Evolutionary conservation across 2,797 vertebrate genomes (phyloP), one percentile per base, ranked within the genome.

Genomic region (Muscicapa comitata): DNA sequence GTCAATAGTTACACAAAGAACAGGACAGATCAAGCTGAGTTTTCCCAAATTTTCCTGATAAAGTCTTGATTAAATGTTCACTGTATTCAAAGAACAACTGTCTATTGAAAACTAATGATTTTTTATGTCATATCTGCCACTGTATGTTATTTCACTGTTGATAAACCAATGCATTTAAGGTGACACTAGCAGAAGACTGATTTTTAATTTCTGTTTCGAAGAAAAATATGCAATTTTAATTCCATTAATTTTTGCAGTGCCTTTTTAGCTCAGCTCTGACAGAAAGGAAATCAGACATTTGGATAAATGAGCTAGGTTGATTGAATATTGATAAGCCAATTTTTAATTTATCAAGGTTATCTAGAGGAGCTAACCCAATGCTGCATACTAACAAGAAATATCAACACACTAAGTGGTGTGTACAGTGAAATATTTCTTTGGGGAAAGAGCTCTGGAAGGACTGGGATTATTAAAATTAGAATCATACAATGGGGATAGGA

Each of bases 341-440:
- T 96, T 95, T 96, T 96, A 95, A 97, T 97, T 96, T 95, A 97
- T 96, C 94, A 96, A 96, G 96, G 94, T 96, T 96, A 95, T 87
- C 78, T 74, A 62, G 81, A 94, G 86, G 89, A 95, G 71, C 62
- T 75, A 53, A 58, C 75, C 37, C 9, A 13, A 87, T 0, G 0
- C 58, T 47, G 93, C 89, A 96, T 85, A 59, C 78, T 94, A 95
- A 94, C 86, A 94, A 94, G 92, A 90, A 94, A 73, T 72, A 73
- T 61, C 85, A 93, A 61, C 72, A 84, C 35, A 17, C 31, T 75
- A 77, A 96, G 54, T 29, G 74, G 70, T 83, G 51, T 75, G 57
- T 38, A 70, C 58, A 92, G 91, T 78, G 80, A 95, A 90, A 86
- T 76, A 86, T 75, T 93, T 90, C 80, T 81, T 80, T 13, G 47